A percentile compares a stretch with the other conserved stretches of the same genome.
Conservation (phyloP, 1,140 invertebrate genomes). For the Drosophila orosa region DNA sequence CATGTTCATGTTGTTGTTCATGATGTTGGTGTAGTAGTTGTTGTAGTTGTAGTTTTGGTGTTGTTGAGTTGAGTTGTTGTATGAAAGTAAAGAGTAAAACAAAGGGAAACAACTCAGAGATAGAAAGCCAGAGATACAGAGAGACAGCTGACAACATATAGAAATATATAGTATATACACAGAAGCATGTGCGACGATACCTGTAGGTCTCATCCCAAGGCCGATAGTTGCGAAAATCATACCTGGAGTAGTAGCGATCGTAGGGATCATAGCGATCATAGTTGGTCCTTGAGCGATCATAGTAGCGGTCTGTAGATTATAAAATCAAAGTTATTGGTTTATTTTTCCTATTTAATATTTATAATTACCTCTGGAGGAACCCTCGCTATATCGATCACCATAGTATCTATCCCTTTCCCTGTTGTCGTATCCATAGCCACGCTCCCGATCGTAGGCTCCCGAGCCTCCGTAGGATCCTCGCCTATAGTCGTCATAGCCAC, state of each 20-base stretch:
- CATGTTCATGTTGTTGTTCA: constrained; percentile 39
- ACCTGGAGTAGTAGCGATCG: constrained; percentile 82
- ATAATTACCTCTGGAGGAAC: constrained; percentile 44
- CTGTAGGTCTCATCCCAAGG: constrained; percentile 85
- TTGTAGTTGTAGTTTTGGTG: constrained; percentile 50
- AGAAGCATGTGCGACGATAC: constrained; percentile 64
- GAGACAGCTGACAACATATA: constrained; percentile 19
- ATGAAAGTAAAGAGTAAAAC: constrained; percentile 72
- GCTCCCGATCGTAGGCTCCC: constrained; percentile 59
- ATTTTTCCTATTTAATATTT: not conserved
- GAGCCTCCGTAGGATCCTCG: constrained; percentile 39
- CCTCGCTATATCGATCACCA: constrained; percentile 73
- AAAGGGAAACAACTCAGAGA: constrained; percentile 43
- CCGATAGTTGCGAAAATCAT: constrained; percentile 84
- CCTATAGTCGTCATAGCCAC: constrained; percentile 78
- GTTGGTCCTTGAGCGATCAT: constrained; percentile 66
- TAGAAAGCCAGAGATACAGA: constrained; percentile 1
- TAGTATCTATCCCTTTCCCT: constrained; percentile 69
- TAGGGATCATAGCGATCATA: constrained; percentile 79
- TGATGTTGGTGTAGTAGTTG: constrained; percentile 44
- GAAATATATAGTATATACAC: constrained; percentile 28
- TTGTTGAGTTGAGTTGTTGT: constrained; percentile 49
- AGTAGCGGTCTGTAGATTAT: constrained; percentile 68
- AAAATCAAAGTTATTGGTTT: too few relatives aligned
- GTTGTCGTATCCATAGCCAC: constrained; percentile 63